Base-by-base conservation (phyloP, 2,113 vertebrate species). In the Aplodontia rufa region DNA sequence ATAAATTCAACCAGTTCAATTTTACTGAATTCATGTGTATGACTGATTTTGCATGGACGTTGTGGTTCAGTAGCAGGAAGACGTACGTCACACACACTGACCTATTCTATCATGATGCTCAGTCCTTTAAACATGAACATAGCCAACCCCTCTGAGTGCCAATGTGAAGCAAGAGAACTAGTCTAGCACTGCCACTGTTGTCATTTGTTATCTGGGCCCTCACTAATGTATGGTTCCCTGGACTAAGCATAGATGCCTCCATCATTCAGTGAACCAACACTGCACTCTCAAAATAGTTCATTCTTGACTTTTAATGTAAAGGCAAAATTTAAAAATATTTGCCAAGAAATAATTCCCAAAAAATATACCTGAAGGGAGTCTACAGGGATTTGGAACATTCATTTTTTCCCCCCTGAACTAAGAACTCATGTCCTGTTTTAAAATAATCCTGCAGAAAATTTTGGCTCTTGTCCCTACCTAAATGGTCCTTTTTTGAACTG, bases 301-400 rank as follows among this genome's bases (percentile, higher is more conserved):
- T 78, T 82, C 82, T 95, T 91, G 78, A 95, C 32, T 91, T 95
- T 85, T 53, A 92, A 72, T 62, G n/a, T 92, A 91, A 93, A 96
- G 83, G 30, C 22, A 79, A 72, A 89, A 79, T 62, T 90, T 74
- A 7, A n/a, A 69, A 82, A 95, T 86, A 62, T 45, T 90, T 93
- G 8, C 42, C 40, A 45, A 8, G 64, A 45, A 75, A 84, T 8
- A 8, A 20, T 79, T 47, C 11, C 13, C 45, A 2, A 35, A 81
- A 92, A 71, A 75, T 30, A 11, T 84, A 51, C 8, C 49, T 79
- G 32, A 79, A 82, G 78, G 47, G 93, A 85, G 74, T 40, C 64
- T 86, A 49, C 1, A 49, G 55, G 49, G 17, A 68, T 90, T 96
- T 62, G 60, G 69, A 95, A 91, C 60, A 24, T 24, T 82, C 10